These are phyloP conservation scores for Diogma glabrata DNA, from an alignment of 2,888 invertebrate species.

Conservation along the genomic window DNA sequence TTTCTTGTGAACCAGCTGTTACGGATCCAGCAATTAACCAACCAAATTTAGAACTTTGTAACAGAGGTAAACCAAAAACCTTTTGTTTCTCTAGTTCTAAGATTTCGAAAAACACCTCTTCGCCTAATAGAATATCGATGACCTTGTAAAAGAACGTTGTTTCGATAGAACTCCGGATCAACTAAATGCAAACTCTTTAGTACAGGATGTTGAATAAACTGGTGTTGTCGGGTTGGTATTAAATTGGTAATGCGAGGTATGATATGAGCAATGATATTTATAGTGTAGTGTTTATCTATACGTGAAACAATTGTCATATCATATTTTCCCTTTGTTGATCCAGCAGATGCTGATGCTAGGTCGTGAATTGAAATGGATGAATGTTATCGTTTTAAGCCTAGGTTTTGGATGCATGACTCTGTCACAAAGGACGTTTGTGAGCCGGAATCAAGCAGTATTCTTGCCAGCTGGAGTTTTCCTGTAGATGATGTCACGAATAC, in stretches of 20 bases:
- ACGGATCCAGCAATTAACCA: neutral
- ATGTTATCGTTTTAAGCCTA: neutral
- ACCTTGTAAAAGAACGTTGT: no score
- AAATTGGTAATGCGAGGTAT: neutral
- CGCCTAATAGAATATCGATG: neutral
- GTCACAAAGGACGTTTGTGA: neutral
- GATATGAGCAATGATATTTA: neutral
- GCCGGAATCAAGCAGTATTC: neutral
- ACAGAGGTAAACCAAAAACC: neutral
- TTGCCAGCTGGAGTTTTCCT: neutral
- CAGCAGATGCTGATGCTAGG: neutral
- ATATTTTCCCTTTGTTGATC: neutral
- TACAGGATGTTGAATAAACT: neutral
- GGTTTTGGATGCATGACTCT: neutral
- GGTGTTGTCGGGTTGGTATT: no score
- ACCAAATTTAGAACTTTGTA: neutral
- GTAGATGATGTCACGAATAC: neutral
- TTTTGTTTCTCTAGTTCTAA: neutral
- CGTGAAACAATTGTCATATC: neutral
- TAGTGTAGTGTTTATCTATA: neutral
- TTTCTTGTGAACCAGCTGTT: neutral
- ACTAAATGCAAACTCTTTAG: neutral
- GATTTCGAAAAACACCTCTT: neutral
- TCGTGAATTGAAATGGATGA: neutral
- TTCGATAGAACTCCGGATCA: neutral